phyloP scores from a whole-genome alignment of 2,113 vertebrate species.

The Miniopterus natalensis region DNA sequence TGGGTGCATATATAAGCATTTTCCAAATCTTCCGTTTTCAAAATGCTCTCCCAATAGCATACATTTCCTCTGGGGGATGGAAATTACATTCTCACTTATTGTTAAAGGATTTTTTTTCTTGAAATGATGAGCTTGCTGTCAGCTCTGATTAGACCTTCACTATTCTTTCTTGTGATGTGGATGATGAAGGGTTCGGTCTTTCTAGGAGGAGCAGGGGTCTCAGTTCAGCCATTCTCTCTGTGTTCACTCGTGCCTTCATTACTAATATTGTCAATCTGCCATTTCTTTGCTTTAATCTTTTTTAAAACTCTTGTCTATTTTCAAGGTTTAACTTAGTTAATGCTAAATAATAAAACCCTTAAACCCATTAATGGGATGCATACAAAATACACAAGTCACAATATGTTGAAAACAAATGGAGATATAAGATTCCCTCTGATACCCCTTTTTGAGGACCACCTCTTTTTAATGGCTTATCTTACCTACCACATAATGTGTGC shows the following conservation, averaged over 20 bases:
- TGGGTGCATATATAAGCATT: not conserved
- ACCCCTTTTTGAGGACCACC: not conserved
- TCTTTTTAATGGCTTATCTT: not conserved
- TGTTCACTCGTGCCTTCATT: not conserved
- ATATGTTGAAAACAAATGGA: not conserved
- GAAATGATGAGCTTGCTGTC: not conserved
- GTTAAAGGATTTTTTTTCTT: not conserved
- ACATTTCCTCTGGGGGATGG: not conserved
- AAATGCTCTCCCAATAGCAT: not conserved
- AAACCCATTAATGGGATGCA: not conserved
- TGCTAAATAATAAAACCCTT: not conserved
- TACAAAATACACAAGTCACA: too few relatives aligned
- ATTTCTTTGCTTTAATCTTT: not conserved
- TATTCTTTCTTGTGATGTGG: accelerated
- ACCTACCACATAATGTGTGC: not conserved
- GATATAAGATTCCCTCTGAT: not conserved
- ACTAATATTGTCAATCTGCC: too few relatives aligned
- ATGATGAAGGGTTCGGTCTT: not conserved
- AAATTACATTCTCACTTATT: not conserved
- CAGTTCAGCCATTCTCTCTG: not conserved
- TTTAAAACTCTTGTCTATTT: not conserved
- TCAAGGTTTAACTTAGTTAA: not conserved
- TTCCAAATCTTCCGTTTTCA: not conserved
- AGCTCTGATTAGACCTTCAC: not conserved
- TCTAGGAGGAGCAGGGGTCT: not conserved